Percentiles rank a stretch among this genome's conserved stretches.
phyloP scores from a whole-genome alignment of 1,140 invertebrate genomes.

The Ceratitis capitata region DNA sequence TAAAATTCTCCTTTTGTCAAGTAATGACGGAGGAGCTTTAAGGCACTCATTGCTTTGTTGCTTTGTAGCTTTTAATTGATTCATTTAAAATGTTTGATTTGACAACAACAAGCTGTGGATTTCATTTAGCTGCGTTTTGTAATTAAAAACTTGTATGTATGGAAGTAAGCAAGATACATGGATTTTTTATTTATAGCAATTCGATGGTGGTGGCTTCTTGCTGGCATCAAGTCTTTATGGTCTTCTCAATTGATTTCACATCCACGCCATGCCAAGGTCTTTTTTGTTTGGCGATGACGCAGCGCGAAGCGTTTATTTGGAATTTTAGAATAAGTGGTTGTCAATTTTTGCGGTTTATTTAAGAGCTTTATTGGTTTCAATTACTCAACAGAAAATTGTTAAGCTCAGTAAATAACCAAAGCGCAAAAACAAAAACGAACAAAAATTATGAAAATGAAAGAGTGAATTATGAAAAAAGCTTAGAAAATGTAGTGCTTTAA shows the following conservation, averaged over 20 bases:
- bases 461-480: too few relatives aligned
- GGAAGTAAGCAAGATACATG: neutral
- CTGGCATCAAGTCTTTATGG: neutral
- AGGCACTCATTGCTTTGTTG: neutral
- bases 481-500: too few relatives aligned
- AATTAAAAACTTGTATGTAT: conserved; percentile 14
- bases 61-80: conserved; percentile 23
- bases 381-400: too few relatives aligned
- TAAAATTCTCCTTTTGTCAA: neutral
- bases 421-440: too few relatives aligned
- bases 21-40: neutral
- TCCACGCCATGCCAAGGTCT: neutral
- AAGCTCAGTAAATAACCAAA: too few relatives aligned
- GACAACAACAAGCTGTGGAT: neutral
- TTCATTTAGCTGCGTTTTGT: neutral
- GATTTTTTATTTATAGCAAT: neutral
- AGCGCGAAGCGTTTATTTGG: too few relatives aligned
- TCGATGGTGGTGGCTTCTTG: neutral
- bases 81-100: neutral
- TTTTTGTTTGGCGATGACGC: neutral
- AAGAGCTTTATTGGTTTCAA: too few relatives aligned
- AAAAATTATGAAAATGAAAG: too few relatives aligned
- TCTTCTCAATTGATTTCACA: neutral
- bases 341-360: too few relatives aligned
- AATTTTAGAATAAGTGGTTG: too few relatives aligned